Percentiles rank a stretch among this genome's conserved stretches.
Conservation (phyloP, 1,140 invertebrate species). For the Maniola jurtina region DNA sequence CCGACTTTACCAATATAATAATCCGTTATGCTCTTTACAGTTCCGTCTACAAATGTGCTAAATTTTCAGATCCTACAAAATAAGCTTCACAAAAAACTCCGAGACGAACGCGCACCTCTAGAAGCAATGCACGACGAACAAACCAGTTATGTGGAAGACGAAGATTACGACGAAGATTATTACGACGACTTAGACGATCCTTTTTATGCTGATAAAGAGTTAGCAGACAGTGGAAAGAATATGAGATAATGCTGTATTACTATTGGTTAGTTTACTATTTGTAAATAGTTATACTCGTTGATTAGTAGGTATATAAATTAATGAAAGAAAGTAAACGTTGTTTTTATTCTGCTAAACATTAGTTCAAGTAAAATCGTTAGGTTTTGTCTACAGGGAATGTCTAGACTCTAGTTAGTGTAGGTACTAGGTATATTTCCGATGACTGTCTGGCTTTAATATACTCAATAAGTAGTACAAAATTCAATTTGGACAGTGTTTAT, state of each 20-base stretch:
- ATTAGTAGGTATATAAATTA: background rate
- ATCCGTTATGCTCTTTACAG: background rate
- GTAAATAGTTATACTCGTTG: background rate
- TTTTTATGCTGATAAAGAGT: constrained; percentile 31
- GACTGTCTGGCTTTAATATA: too few species aligned
- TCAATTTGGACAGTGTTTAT: too few species aligned
- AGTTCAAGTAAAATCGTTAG: background rate
- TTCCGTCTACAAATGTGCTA: background rate
- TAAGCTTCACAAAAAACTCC: constrained; percentile 48
- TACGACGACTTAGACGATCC: constrained; percentile 36
- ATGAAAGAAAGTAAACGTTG: background rate
- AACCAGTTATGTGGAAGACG: constrained; percentile 30
- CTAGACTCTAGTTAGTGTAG: too few species aligned
- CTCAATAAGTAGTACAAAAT: too few species aligned
- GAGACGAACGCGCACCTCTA: constrained; percentile 29
- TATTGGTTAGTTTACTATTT: background rate
- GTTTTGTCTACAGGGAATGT: too few species aligned
- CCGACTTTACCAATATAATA: too few species aligned
- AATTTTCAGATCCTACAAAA: constrained; percentile 56
- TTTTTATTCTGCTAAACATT: background rate
- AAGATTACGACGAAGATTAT: constrained; percentile 43
- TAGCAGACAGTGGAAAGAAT: background rate
- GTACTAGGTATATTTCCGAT: too few species aligned
- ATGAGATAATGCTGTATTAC: background rate
- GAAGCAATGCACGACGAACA: constrained; percentile 31